These are phyloP conservation scores for Drosophila sturtevanti DNA, from an alignment of 1,140 invertebrate genomes.

Conservation along the genomic window DNA sequence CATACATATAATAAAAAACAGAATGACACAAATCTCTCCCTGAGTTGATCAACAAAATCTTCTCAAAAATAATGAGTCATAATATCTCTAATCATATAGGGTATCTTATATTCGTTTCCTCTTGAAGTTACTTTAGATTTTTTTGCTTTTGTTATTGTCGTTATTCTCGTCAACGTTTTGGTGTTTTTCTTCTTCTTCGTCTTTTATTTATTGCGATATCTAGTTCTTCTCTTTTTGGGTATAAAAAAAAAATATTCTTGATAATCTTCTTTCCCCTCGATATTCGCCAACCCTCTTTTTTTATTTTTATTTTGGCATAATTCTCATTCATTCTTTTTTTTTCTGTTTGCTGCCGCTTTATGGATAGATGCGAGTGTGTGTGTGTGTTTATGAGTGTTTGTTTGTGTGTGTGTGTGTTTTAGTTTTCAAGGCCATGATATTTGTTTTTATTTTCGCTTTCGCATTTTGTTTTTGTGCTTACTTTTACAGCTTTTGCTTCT, in stretches of 20 bases:
- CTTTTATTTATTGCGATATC: conserved; percentile 2
- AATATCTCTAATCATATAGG: neutral
- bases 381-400: conserved; percentile 21
- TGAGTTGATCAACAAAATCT: too few species aligned
- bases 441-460: conserved; percentile 54
- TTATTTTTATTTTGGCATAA: conserved; percentile 22
- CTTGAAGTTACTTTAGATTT: neutral
- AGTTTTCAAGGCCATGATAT: conserved; percentile 65
- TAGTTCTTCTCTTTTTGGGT: conserved; percentile 53
- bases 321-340: conserved; percentile 27
- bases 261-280: conserved; percentile 34
- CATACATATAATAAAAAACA: too few species aligned
- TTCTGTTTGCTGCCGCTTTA: too few species aligned
- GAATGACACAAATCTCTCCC: too few species aligned
- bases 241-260: conserved; percentile 24
- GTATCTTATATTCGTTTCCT: neutral
- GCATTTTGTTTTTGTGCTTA: conserved; percentile 28
- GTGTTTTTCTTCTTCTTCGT: conserved; percentile 3
- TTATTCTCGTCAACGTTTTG: conserved; percentile 31
- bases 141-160: conserved; percentile 24
- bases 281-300: conserved; percentile 24
- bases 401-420: conserved; percentile 16
- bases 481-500: conserved; percentile 20
- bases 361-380: too few species aligned
- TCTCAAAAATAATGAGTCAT: too few species aligned